Conservation (phyloP, 2,113 vertebrate genomes). For the Oncorhynchus nerka region DNA sequence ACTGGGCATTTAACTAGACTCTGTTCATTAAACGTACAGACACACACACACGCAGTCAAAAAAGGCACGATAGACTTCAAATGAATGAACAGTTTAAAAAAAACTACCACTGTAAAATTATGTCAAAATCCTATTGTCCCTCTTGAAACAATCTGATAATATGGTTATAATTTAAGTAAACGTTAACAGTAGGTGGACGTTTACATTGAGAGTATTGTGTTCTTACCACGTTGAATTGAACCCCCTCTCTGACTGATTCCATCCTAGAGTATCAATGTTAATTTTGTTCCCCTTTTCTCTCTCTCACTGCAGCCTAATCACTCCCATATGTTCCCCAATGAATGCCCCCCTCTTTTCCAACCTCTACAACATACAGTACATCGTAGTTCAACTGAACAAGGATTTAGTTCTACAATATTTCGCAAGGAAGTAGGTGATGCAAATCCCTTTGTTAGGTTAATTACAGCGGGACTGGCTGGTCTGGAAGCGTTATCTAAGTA, state of each 20-base stretch:
- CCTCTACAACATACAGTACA: not conserved
- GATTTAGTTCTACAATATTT: not conserved
- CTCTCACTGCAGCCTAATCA: not conserved
- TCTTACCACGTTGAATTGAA: not conserved
- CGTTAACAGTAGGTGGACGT: not conserved
- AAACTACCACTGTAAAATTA: not conserved
- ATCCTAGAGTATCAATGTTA: not conserved
- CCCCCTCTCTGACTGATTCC: not conserved
- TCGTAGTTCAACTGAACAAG: not conserved
- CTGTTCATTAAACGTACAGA: not conserved
- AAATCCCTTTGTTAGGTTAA: not conserved
- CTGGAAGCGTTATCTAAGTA: not conserved
- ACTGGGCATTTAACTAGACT: not conserved
- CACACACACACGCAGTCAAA: no score
- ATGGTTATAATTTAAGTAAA: not conserved
- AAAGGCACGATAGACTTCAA: not conserved
- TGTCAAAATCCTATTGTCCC: not conserved
- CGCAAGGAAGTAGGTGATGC: not conserved
- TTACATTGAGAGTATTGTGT: not conserved
- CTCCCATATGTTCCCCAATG: no score
- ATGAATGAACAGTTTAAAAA: not conserved
- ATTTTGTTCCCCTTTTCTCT: not conserved
- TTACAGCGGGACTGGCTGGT: not conserved
- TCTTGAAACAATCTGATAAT: not conserved
- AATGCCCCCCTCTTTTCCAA: no score